These are phyloP conservation scores for Protosalanx chinensis DNA, from an alignment of 2,797 vertebrate species.

Conservation along the genomic window DNA sequence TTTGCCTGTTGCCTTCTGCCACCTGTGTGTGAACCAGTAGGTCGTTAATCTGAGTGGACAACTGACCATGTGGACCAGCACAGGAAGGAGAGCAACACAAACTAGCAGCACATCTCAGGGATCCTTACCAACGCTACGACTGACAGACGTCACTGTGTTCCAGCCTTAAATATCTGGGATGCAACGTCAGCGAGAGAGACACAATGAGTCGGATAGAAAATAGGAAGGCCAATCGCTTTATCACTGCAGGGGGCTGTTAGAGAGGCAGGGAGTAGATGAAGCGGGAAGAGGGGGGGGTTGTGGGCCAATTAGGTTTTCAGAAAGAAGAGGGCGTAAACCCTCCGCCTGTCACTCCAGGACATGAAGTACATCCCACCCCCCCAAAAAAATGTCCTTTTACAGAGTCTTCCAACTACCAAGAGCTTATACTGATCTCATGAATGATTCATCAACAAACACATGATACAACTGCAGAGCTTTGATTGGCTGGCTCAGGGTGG, in stretches of 20 bases:
- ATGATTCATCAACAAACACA: conserved; percentile 52
- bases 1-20: neutral
- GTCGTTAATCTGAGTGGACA: conserved; percentile 56
- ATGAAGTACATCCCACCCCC: neutral
- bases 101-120: conserved; percentile 26
- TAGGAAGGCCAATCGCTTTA: neutral
- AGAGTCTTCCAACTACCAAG: conserved; percentile 44
- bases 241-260: too few species aligned
- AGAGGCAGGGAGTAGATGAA: neutral
- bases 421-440: conserved; percentile 48
- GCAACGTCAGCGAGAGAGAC: neutral
- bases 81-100: conserved; percentile 28
- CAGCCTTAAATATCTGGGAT: conserved; percentile 10
- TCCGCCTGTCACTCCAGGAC: neutral
- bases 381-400: conserved; percentile 26
- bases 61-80: conserved; percentile 31
- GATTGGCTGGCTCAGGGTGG: conserved; percentile 48
- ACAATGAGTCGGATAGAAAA: neutral
- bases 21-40: conserved; percentile 14
- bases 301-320: neutral
- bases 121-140: conserved; percentile 13
- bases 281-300: neutral
- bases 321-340: neutral
- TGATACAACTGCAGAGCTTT: conserved; percentile 11
- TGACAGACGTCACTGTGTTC: conserved; percentile 8